phyloP scores from a whole-genome alignment of 2,113 vertebrate genomes.

The Phylloscopus trochilus region DNA sequence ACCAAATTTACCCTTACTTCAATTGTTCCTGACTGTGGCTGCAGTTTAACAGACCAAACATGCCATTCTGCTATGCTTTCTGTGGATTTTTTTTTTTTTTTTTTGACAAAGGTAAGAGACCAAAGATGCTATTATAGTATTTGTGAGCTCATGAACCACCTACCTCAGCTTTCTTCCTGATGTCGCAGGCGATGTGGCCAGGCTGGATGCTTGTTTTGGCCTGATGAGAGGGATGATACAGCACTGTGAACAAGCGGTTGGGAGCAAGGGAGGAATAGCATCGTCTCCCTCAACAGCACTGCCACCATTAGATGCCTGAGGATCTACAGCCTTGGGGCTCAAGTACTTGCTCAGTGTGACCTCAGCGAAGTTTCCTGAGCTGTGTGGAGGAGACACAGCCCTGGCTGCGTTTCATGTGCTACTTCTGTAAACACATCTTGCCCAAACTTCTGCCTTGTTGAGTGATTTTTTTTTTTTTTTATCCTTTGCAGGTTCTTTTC shows the following conservation, averaged over 20 bases:
- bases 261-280: neutral
- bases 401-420: fast-evolving
- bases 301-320: neutral
- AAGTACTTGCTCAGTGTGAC: neutral
- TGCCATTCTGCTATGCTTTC: fast-evolving
- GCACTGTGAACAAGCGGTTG: fast-evolving
- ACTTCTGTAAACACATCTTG: neutral
- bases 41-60: neutral
- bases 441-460: neutral
- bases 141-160: neutral
- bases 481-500: neutral
- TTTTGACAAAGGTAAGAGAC: neutral
- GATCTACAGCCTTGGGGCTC: neutral
- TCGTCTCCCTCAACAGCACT: fast-evolving
- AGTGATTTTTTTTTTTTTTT: neutral
- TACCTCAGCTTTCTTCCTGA: neutral
- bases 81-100: neutral
- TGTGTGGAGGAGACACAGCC: neutral
- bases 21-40: neutral
- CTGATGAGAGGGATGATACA: neutral
- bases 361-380: fast-evolving
- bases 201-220: neutral
- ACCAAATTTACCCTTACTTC: neutral
- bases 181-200: fast-evolving
- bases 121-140: neutral